phyloP scores from a whole-genome alignment of 2,888 invertebrate genomes.

The Lumbricus terrestris region DNA sequence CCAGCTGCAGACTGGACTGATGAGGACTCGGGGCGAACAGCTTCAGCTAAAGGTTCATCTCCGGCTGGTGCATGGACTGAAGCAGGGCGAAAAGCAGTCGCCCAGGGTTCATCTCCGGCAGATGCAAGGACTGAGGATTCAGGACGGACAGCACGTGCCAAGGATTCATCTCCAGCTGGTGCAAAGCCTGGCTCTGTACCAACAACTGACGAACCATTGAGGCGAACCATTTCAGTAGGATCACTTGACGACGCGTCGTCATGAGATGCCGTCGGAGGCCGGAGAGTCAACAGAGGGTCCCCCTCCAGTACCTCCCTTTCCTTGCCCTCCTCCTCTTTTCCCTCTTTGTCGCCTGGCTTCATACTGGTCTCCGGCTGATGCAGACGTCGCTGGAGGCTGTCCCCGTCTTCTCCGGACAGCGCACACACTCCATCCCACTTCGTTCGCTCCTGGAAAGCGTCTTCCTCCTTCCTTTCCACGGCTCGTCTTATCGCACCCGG shows the following conservation, averaged over 20 bases:
- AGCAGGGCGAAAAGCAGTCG: too few species aligned
- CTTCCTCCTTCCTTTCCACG: background rate
- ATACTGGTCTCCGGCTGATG: background rate
- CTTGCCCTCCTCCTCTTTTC: background rate
- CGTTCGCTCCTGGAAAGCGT: background rate
- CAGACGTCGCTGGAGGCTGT: background rate
- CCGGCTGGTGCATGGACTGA: background rate
- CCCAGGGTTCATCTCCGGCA: too few species aligned
- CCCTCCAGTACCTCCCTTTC: background rate
- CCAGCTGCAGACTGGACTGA: too few species aligned
- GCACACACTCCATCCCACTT: background rate
- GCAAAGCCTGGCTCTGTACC: background rate
- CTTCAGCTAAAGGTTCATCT: too few species aligned
- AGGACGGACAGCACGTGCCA: background rate
- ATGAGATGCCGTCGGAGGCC: background rate
- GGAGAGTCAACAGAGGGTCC: background rate
- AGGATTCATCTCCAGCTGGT: background rate
- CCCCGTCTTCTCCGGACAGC: background rate
- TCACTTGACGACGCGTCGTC: background rate
- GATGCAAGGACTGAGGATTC: background rate
- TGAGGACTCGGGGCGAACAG: too few species aligned
- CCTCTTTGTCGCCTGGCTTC: background rate
- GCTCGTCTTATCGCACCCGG: background rate
- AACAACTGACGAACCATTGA: background rate
- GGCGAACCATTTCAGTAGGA: background rate